These are phyloP conservation scores for Pholis gunnellus DNA, from an alignment of 2,113 vertebrate genomes.

Conservation along the genomic window DNA sequence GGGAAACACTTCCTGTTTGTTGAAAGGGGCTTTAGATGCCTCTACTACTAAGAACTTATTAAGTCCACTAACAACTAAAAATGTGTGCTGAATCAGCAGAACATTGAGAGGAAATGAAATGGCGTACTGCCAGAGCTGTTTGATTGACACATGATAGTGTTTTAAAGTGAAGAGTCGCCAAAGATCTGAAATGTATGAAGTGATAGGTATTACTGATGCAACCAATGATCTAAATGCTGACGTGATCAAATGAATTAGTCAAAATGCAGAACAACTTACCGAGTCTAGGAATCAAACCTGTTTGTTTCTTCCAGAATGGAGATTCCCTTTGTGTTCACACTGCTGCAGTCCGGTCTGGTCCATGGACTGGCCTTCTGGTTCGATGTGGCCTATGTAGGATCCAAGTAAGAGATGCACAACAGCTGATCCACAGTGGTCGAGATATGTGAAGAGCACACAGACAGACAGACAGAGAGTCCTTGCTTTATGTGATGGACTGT, in stretches of 20 bases:
- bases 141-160: not conserved
- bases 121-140: too few relatives aligned
- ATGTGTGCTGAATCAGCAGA: not conserved
- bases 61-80: not conserved
- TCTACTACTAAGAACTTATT: not conserved
- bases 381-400: conserved; percentile 87
- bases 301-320: conserved; percentile 80
- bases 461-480: too few relatives aligned
- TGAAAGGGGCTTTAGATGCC: not conserved
- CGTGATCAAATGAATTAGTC: not conserved
- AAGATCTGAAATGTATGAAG: not conserved
- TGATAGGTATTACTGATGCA: not conserved
- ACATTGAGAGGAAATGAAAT: not conserved
- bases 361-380: conserved; percentile 90
- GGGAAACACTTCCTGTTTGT: too few relatives aligned
- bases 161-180: not conserved
- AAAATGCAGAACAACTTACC: not conserved
- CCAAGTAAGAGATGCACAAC: conserved; percentile 70
- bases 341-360: conserved; percentile 85
- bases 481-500: too few relatives aligned
- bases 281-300: not conserved
- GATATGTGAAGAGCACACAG: too few relatives aligned
- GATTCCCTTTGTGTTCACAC: conserved; percentile 87
- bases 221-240: not conserved
- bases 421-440: too few relatives aligned